Evolutionary conservation across 2,797 vertebrate species (phyloP).

Genomic region (Brotula barbata): DNA sequence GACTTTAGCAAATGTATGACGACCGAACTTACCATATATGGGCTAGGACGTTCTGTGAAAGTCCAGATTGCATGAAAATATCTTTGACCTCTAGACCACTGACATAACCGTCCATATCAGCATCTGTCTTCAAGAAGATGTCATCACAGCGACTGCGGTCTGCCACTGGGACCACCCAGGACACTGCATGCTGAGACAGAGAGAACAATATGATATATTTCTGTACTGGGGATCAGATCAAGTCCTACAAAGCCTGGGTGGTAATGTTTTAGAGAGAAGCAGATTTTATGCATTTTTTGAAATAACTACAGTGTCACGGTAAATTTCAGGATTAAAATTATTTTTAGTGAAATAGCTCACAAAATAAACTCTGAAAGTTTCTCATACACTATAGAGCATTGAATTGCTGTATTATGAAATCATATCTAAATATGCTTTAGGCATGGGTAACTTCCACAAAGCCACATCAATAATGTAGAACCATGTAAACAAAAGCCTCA

Average conservation of each 20-base stretch:
- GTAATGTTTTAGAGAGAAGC: too few species aligned
- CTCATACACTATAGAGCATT: too few species aligned
- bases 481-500: neutral
- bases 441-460: neutral
- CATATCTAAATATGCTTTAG: too few species aligned
- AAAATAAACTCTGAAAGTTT: too few species aligned
- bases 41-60: slow-evolving; percentile 90
- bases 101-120: slow-evolving; percentile 93
- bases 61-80: slow-evolving; percentile 97
- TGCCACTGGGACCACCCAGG: slow-evolving; percentile 89
- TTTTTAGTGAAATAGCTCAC: too few species aligned
- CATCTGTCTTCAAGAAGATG: slow-evolving; percentile 94
- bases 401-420: too few species aligned
- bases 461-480: neutral
- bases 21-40: slow-evolving; percentile 97
- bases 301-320: too few species aligned
- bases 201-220: neutral
- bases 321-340: too few species aligned
- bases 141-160: slow-evolving; percentile 93
- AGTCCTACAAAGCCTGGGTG: neutral
- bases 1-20: too few species aligned
- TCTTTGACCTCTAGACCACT: slow-evolving; percentile 96
- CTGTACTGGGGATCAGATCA: neutral
- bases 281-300: too few species aligned
- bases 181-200: slow-evolving; percentile 79